Base-by-base conservation (phyloP, 2,888 invertebrate genomes). In the Melinaea marsaeus region DNA sequence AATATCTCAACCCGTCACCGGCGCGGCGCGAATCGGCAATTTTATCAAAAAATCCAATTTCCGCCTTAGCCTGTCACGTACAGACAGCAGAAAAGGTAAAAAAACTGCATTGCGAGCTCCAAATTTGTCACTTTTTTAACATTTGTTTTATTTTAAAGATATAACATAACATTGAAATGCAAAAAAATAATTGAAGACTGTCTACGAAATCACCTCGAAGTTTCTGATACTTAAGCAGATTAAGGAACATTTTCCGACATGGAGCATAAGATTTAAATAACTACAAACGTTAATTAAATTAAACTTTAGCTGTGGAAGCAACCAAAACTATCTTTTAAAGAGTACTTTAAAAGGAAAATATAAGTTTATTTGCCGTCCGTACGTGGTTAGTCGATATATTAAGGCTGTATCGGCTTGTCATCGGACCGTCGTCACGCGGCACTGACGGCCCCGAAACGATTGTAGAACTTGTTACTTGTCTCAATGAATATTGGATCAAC, bases 31-130 rank as follows among this genome's bases (percentile, higher is more conserved):
- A 60, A 64, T 66, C 64, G 62, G 47, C 62, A 64, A 59, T 68
- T 66, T 64, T 64, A 68, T 68, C 68, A 63, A 61, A 68, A 68
- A 68, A 68, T 63, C 61, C 68, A 66, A 68, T 68, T 68, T 68
- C 66, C 68, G 58, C 57, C 42, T 57, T 66, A 61, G 58, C 51
- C 51, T 42, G 58, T 55, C 63, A 48, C 48, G 68, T 66, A 64
- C 62, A 46, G 68, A 59, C 63, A 22, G 59, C 67, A 66, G 42
- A 61, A 58, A 57, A 60, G 45, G 9, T 48, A 11, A 59, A 54
- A 51, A 51, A 51, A 22, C 7, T 51, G 7, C 51, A 51, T 32
- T 32, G 51, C 51, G 5, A 51, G 51, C 32, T 51, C 7, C 32
- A 51, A 51, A 51, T 51, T 51, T 51, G 32, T 51, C 22, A 51